Evolutionary conservation across 2,888 invertebrate species (phyloP), one percentile per base, ranked within the genome.

Genomic region (Phorcus lineatus): DNA sequence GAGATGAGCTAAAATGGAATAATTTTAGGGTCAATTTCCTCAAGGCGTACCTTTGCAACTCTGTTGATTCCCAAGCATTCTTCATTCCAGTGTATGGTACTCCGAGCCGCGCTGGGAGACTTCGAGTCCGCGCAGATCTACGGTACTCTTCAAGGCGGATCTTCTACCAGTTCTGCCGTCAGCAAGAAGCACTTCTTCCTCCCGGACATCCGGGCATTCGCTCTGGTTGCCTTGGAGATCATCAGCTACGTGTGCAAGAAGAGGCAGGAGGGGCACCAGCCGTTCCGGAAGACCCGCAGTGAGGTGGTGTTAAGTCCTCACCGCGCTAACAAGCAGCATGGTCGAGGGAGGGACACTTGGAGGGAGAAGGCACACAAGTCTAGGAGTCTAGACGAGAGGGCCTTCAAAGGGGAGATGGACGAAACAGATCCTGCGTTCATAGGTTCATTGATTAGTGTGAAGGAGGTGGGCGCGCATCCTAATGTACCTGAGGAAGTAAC

Each of bases 151-250:
- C 88, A 89, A 74, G 89, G 88, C 74, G 88, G 86, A n/a, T 74
- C 86, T 16, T 86, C 86, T 40, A 85, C 83, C 67, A 84, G 85
- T 47, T 79, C 80, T 13, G 80, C 83, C 24, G 85, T 85, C 80
- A 88, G 85, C 82, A 88, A 89, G 76, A 83, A 89, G 36, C 86
- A 88, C 55, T 90, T 90, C 81, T 89, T 90, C 79, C 83, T 88
- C 3, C 90, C 90, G 0, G 90, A 90, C 81, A 89, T 90, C 77
- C 83, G 90, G 16, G 88, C 90, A 19, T 90, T 89, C 82, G 90
- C 90, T 17, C 83, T 90, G 9, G 85, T 90, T 16, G 88, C 89
- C 0, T 77, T 90, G 74, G 89, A 90, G 77, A 85, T 90, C 54
- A 85, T 90, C 31, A 83, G 86, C 19, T 85, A 84, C 82, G 87